Percentiles rank a stretch among this genome's conserved stretches.
Evolutionary conservation across 1,140 invertebrate genomes (phyloP).

Genomic region (Drosophila quadrilineata): DNA sequence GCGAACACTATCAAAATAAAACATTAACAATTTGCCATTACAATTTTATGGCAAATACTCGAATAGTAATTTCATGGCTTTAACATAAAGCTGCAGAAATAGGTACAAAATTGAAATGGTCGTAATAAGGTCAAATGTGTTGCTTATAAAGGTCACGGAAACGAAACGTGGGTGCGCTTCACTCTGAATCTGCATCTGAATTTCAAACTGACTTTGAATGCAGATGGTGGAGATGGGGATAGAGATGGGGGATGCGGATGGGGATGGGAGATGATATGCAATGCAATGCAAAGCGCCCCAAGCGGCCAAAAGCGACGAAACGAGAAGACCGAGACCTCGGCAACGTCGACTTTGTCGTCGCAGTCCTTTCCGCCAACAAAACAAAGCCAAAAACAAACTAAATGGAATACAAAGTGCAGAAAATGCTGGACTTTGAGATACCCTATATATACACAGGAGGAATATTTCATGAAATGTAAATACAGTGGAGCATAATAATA

Average conservation of each 20-base stretch:
- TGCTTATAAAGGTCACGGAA: slow-evolving; percentile 67
- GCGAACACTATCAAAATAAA: slow-evolving; percentile 16
- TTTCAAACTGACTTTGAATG: slow-evolving; percentile 31
- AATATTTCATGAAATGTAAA: not conserved
- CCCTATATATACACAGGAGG: slow-evolving; percentile 4
- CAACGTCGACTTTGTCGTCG: slow-evolving; percentile 42
- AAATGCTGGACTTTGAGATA: slow-evolving; percentile 3
- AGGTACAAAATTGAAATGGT: slow-evolving; percentile 48
- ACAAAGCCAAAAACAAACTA: slow-evolving; percentile 21
- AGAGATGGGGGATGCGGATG: too few species aligned
- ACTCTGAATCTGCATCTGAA: not conserved
- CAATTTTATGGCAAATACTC: slow-evolving; percentile 47
- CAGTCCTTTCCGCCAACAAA: slow-evolving; percentile 43
- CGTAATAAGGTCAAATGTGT: slow-evolving; percentile 71
- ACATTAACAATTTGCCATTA: slow-evolving; percentile 38
- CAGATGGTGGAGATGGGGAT: too few species aligned
- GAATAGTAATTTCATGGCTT: slow-evolving; percentile 69
- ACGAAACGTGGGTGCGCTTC: slow-evolving; percentile 43
- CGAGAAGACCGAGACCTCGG: slow-evolving; percentile 42
- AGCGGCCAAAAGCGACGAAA: slow-evolving; percentile 36
- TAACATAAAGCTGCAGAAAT: slow-evolving; percentile 29
- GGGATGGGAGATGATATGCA: too few species aligned
- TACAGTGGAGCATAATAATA: not conserved
- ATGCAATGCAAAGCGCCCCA: slow-evolving; percentile 41
- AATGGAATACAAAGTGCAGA: slow-evolving; percentile 7